These are phyloP conservation scores for Cerceris rybyensis DNA, from an alignment of 2,888 invertebrate species.

Conservation along the genomic window DNA sequence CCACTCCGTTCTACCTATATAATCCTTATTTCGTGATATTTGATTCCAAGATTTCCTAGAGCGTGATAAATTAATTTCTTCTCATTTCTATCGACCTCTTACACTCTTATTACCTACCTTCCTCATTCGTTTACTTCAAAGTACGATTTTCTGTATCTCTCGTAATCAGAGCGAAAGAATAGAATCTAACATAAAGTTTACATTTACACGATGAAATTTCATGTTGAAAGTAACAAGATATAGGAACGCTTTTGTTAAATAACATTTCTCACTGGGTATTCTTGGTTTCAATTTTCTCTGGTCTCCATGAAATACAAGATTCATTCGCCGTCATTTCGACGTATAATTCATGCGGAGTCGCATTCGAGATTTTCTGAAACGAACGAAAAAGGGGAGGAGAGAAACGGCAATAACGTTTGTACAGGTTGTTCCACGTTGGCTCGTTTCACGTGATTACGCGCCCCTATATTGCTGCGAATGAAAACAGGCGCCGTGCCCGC, in stretches of 20 bases:
- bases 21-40: slow-evolving; percentile 44
- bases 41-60: slow-evolving; percentile 25
- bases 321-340: no score
- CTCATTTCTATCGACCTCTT: slow-evolving; percentile 3
- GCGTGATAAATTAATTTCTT: slow-evolving; percentile 38
- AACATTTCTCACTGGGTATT: no score
- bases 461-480: slow-evolving; percentile 32
- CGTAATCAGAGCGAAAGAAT: no score
- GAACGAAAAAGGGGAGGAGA: slow-evolving; percentile 9
- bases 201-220: no score
- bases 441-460: slow-evolving; percentile 41
- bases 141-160: no score
- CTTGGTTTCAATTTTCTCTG: no score
- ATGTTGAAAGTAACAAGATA: no score
- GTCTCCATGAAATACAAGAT: no score
- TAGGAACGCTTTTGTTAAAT: no score
- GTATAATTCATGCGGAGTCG: no score
- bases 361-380: slow-evolving; percentile 1
- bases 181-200: no score
- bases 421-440: slow-evolving; percentile 26
- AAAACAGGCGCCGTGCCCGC: slow-evolving; percentile 23
- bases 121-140: neutral
- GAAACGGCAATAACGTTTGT: slow-evolving; percentile 5
- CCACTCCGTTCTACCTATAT: slow-evolving; percentile 11
- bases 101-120: neutral